A percentile compares a stretch with the other conserved stretches of the same genome.
Evolutionary conservation across 2,888 invertebrate genomes (phyloP).

Genomic region (Athalia rosae): DNA sequence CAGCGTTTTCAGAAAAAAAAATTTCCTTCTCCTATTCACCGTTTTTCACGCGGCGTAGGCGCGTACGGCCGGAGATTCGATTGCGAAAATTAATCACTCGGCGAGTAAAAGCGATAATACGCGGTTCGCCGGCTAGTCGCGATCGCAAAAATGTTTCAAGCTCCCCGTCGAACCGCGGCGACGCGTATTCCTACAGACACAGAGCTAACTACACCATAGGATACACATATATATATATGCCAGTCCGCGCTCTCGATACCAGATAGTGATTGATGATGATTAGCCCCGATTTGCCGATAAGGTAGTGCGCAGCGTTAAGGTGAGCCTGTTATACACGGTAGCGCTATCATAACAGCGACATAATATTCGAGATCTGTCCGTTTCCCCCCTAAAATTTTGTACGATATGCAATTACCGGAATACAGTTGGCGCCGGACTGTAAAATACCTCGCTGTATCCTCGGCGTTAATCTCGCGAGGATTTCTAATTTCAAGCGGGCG

Average conservation of each 20-base stretch:
- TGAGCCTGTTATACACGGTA: slow-evolving; percentile 51
- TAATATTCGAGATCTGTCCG: slow-evolving; percentile 64
- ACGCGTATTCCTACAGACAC: slow-evolving; percentile 26
- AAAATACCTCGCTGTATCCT: background rate
- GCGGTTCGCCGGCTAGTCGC: slow-evolving; percentile 50
- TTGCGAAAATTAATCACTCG: slow-evolving; percentile 58
- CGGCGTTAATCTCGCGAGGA: background rate
- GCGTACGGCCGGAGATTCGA: slow-evolving; percentile 55
- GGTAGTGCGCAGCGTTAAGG: slow-evolving; percentile 59
- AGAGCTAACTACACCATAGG: too few relatives aligned
- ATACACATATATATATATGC: slow-evolving; percentile 16
- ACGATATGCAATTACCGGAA: slow-evolving; percentile 64
- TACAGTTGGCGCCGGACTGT: background rate
- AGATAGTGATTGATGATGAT: slow-evolving; percentile 72
- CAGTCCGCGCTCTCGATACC: slow-evolving; percentile 55
- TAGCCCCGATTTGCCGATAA: slow-evolving; percentile 72
- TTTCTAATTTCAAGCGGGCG: slow-evolving; percentile 11
- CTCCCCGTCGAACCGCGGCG: slow-evolving; percentile 34
- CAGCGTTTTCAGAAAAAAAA: too few relatives aligned
- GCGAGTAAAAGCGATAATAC: slow-evolving; percentile 59
- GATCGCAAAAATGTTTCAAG: slow-evolving; percentile 28
- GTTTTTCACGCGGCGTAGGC: too few relatives aligned
- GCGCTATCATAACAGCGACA: slow-evolving; percentile 61
- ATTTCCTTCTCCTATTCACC: too few relatives aligned
- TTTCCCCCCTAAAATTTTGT: slow-evolving; percentile 67